Evolutionary conservation across 2,113 vertebrate species (phyloP).

Genomic region (Zootoca vivipara): DNA sequence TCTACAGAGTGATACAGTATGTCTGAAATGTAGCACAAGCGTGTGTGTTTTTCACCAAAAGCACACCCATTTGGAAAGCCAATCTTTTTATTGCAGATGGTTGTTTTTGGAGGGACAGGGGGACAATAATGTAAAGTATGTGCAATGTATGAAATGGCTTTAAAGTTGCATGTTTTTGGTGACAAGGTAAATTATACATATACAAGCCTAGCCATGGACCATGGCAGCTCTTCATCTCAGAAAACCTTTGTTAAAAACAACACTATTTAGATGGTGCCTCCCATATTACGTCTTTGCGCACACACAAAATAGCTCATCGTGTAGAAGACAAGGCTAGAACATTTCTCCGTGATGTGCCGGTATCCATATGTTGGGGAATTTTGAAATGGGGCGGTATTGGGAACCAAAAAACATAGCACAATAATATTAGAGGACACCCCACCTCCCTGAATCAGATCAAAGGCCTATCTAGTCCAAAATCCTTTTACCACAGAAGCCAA

Average conservation of each 20-base stretch:
- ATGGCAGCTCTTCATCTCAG: neutral
- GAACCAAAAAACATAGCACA: too few species aligned
- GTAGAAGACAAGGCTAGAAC: too few species aligned
- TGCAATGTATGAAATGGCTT: too few species aligned
- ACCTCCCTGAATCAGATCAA: too few species aligned
- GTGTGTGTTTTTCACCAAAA: neutral
- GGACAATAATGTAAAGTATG: too few species aligned
- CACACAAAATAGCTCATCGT: too few species aligned
- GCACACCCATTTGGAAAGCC: neutral
- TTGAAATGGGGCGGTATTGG: too few species aligned
- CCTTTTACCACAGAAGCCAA: neutral
- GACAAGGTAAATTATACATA: neutral
- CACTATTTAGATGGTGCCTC: too few species aligned
- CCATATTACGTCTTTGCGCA: too few species aligned
- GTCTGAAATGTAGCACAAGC: neutral
- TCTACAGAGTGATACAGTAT: neutral
- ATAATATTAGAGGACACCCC: too few species aligned
- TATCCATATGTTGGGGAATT: too few species aligned
- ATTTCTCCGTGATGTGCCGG: too few species aligned
- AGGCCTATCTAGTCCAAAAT: neutral
- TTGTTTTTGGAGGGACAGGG: neutral
- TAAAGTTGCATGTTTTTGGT: neutral
- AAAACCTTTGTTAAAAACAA: neutral
- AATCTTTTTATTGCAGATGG: neutral
- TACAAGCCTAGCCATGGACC: accelerated